These are phyloP conservation scores for Protomyctophum bolini DNA, from an alignment of 2,113 vertebrate genomes.

Conservation along the genomic window DNA sequence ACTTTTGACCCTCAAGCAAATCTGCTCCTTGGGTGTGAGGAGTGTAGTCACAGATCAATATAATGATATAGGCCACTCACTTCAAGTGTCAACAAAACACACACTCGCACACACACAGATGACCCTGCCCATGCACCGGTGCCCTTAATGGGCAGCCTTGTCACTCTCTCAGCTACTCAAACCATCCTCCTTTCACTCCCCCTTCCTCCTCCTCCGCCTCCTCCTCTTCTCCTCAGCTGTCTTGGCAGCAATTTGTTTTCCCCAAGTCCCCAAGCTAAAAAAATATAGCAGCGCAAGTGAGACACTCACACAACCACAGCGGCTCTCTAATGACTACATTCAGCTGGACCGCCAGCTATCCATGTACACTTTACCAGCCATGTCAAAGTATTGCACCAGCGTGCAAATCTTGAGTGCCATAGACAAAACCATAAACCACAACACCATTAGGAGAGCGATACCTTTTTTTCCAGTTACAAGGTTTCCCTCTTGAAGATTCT, in stretches of 20 bases:
- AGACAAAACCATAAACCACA: neutral
- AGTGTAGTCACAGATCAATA: neutral
- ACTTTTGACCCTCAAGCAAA: neutral
- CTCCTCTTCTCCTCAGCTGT: conserved; percentile 18
- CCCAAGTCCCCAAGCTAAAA: conserved; percentile 1
- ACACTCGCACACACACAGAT: conserved; percentile 12
- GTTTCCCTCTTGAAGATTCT: neutral
- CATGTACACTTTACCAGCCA: conserved; percentile 3
- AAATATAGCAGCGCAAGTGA: neutral
- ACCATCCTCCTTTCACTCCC: conserved; percentile 1
- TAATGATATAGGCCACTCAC: neutral
- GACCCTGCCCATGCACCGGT: conserved; percentile 16
- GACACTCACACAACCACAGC: conserved; percentile 6
- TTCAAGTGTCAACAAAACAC: conserved; percentile 12
- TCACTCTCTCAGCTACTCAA: conserved; percentile 33
- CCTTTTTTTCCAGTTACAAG: neutral
- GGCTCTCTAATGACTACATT: conserved; percentile 13
- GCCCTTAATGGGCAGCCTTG: conserved; percentile 27
- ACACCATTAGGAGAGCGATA: neutral
- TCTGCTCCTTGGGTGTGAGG: neutral
- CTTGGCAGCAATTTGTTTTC: conserved; percentile 42
- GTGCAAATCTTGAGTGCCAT: neutral
- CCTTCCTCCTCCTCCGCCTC: conserved; percentile 1
- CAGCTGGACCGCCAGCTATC: conserved; percentile 6
- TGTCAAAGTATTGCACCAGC: conserved; percentile 17